Evolutionary conservation across 2,113 vertebrate species (phyloP), one percentile per base, ranked within the genome.

Genomic region (Bubalus kerabau): DNA sequence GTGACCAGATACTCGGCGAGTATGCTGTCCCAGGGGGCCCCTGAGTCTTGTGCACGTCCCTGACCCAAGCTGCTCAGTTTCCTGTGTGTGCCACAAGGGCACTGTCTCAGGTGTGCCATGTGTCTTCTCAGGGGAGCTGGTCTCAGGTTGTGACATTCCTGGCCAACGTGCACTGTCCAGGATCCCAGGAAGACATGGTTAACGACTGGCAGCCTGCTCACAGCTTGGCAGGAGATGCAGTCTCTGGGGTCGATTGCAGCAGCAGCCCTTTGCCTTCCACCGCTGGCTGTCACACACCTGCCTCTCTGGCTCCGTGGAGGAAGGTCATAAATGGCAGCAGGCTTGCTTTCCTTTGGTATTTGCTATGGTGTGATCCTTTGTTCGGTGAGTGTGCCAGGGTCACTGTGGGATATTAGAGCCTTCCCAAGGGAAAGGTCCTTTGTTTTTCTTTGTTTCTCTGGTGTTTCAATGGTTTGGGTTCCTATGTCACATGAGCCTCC

Each of bases 1-100:
- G n/a, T 67, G 32, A 21, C 17, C 19, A 36, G 17, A 10, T 67
- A 21, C 8, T 36, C 2, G 2, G 2, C 0, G 3, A 16, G 30
- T 62, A 32, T 67, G 17, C 64, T 36, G 64, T 5, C 64, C 64
- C 64, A 36, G 32, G 17, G 19, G 8, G 64, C 8, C 64, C 16
- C 8, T 67, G 32, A 67, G 32, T 36, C 32, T 5, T 67, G 64
- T 36, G 64, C 64, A 21, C 1, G 2, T 67, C 17, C 32, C 17
- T 19, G 32, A 32, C 17, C 64, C 8, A 36, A 5, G 64, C 8
- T 19, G 64, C 17, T n/a, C 32, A 19, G 64, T 9, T n/a, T n/a
- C 17, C 64, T 21, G 64, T 36, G 64, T 36, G 64, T 11, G 2
- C 64, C n/a, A 11, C 19, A 36, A 67, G n/a, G 64, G 8, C 32